Evolutionary conservation across 2,113 vertebrate species (phyloP).

Genomic region (Cacatua alba): DNA sequence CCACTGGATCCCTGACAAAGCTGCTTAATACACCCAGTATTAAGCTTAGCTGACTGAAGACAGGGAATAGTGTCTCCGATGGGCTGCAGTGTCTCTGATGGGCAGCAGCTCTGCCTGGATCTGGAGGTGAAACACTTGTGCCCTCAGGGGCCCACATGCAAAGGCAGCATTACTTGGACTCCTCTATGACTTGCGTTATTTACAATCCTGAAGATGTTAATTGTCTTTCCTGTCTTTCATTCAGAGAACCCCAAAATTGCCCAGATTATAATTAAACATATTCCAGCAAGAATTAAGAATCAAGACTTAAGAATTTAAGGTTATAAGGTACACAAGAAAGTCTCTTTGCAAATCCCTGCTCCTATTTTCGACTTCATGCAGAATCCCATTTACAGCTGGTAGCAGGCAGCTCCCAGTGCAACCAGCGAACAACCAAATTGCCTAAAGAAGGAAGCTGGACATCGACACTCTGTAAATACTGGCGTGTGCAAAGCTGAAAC

Average conservation of each 20-base stretch:
- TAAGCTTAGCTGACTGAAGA: not conserved
- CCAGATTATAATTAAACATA: not conserved
- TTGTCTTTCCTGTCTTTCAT: not conserved
- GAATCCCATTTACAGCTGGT: not conserved
- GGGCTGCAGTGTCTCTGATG: not conserved
- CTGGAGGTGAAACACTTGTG: not conserved
- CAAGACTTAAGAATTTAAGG: not conserved
- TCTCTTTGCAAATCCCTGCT: not conserved
- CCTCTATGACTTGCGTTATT: not conserved
- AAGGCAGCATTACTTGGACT: not conserved
- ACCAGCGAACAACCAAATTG: not conserved
- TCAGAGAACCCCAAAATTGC: not conserved
- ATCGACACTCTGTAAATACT: not conserved
- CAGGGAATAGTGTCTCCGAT: not conserved
- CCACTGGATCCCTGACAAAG: not conserved
- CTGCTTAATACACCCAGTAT: not conserved
- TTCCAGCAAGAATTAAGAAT: not conserved
- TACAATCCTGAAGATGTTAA: not conserved
- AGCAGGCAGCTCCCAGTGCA: not conserved
- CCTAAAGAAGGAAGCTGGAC: not conserved
- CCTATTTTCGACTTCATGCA: not conserved
- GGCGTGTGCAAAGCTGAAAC: not conserved
- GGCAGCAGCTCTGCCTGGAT: not conserved
- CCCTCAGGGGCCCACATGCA: not conserved
- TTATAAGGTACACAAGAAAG: not conserved